Evolutionary conservation across 2,113 vertebrate species (phyloP).

Genomic region (Heliornis fulica): DNA sequence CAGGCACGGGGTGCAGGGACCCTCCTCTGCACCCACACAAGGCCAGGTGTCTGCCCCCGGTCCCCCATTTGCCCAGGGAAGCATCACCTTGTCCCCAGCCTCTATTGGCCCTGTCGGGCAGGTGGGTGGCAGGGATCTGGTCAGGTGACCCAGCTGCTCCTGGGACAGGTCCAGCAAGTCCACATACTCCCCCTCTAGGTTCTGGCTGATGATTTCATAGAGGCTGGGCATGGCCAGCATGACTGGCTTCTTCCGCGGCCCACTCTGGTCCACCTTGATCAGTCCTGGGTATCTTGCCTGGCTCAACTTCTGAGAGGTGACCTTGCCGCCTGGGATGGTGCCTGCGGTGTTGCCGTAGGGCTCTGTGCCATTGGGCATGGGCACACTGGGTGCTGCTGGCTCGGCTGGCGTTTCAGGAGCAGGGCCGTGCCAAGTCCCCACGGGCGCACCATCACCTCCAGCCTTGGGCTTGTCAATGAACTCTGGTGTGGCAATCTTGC

Average conservation of each 20-base stretch:
- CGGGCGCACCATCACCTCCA: not conserved
- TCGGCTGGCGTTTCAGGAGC: not conserved
- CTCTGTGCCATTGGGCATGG: not conserved
- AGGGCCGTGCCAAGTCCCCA: not conserved
- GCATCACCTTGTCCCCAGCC: rapidly evolving
- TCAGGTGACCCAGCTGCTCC: slow-evolving; percentile 8
- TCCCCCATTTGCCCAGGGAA: not conserved
- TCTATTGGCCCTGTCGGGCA: rapidly evolving
- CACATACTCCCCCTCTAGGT: slow-evolving; percentile 85
- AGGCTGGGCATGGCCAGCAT: slow-evolving; percentile 70
- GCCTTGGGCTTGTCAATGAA: slow-evolving; percentile 71
- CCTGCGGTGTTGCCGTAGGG: not conserved
- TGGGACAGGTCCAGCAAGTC: slow-evolving; percentile 83
- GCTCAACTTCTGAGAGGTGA: slow-evolving; percentile 51
- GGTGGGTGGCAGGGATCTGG: not conserved
- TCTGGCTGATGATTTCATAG: slow-evolving; percentile 70
- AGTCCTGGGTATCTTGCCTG: slow-evolving; percentile 68
- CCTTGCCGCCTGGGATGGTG: slow-evolving; percentile 70
- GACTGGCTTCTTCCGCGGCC: not conserved
- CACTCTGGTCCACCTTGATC: slow-evolving; percentile 73
- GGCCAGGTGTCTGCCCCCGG: not conserved
- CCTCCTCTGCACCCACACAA: slow-evolving; percentile 68
- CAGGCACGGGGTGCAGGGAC: slow-evolving; percentile 72
- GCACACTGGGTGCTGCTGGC: not conserved
- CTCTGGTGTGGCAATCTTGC: slow-evolving; percentile 79